phyloP scores from a whole-genome alignment of 2,888 invertebrate genomes.

The Mimachlamys varia region DNA sequence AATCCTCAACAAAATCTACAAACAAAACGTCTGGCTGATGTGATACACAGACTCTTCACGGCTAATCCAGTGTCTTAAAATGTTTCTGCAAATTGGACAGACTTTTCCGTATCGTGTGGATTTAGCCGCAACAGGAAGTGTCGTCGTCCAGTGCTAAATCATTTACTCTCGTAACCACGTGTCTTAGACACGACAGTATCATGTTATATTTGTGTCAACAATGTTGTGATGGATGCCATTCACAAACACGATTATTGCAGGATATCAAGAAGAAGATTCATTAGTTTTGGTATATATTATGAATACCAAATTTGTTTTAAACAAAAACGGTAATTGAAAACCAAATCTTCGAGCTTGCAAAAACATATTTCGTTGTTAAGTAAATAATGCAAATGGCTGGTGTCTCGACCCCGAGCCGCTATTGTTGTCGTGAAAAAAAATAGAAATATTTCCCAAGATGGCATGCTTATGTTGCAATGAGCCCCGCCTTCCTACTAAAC shows the following conservation, averaged over 20 bases:
- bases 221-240: not conserved
- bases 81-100: not conserved
- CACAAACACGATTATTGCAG: not conserved
- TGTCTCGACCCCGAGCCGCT: no score
- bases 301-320: no score
- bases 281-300: no score
- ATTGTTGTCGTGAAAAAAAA: no score
- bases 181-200: not conserved
- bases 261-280: no score
- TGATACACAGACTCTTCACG: not conserved
- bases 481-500: no score
- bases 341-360: no score
- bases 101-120: not conserved
- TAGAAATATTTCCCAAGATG: no score
- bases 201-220: not conserved
- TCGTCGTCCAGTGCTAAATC: not conserved
- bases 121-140: not conserved
- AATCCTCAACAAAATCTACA: not conserved
- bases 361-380: no score
- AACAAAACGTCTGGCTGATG: not conserved
- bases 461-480: no score
- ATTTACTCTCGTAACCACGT: not conserved
- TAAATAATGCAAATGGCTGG: no score
- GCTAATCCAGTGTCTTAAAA: not conserved
- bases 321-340: no score